Evolutionary conservation across 2,888 invertebrate genomes (phyloP).

Genomic region (Carabus problematicus): DNA sequence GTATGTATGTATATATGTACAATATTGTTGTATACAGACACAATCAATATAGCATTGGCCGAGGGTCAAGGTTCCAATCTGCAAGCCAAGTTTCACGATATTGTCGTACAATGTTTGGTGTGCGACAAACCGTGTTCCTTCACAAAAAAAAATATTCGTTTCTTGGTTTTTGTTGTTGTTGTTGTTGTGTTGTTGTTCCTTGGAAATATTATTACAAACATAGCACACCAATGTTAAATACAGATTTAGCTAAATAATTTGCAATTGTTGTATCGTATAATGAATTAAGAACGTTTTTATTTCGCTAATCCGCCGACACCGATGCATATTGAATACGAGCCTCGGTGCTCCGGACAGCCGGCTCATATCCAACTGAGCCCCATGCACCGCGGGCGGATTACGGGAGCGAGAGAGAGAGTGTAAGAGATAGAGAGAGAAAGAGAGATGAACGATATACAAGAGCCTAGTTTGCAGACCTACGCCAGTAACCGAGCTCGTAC

Average conservation of each 20-base stretch:
- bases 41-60: too few species aligned
- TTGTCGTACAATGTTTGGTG: background rate
- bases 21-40: background rate
- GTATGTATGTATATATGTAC: slow-evolving; percentile 16
- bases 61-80: slow-evolving; percentile 38
- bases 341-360: slow-evolving; percentile 61
- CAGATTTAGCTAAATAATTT: slow-evolving; percentile 56
- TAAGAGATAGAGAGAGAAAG: too few species aligned
- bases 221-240: slow-evolving; percentile 58
- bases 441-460: too few species aligned
- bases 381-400: slow-evolving; percentile 61
- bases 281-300: too few species aligned
- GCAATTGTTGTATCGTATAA: slow-evolving; percentile 39
- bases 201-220: slow-evolving; percentile 57
- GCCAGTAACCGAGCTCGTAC: too few species aligned
- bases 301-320: slow-evolving; percentile 50
- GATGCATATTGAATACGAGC: slow-evolving; percentile 52
- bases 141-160: slow-evolving; percentile 38
- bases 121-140: slow-evolving; percentile 21
- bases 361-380: slow-evolving; percentile 66
- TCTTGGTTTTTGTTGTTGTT: slow-evolving; percentile 37
- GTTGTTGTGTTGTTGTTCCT: too few species aligned
- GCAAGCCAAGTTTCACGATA: slow-evolving; percentile 12
- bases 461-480: too few species aligned
- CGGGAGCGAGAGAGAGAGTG: too few species aligned